Percentiles rank a stretch among this genome's conserved stretches.
Conservation (phyloP, 2,888 invertebrate genomes). For the Exephanes ischioxanthus region DNA sequence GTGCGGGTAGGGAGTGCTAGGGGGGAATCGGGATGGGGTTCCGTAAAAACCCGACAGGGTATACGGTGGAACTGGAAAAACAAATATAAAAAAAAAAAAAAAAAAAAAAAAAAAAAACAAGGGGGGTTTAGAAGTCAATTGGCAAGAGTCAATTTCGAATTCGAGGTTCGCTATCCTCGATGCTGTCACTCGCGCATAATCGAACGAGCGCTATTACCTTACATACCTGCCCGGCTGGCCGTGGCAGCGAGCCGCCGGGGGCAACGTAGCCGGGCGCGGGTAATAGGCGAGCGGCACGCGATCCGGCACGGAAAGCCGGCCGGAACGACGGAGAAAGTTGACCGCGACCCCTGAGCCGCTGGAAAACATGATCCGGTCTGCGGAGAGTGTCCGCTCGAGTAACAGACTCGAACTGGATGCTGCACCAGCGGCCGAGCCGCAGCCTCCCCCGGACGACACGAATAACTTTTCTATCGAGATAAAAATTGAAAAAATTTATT, state of each 20-base stretch:
- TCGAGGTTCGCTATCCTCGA: conserved; percentile 30
- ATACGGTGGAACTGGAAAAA: too few relatives aligned
- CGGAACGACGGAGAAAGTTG: conserved; percentile 81
- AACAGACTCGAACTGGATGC: not conserved
- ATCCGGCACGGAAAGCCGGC: conserved; percentile 70
- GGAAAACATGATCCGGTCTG: conserved; percentile 60
- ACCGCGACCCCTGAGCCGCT: conserved; percentile 78
- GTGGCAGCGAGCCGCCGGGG: conserved; percentile 54
- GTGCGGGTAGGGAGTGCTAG: too few relatives aligned
- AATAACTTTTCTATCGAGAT: conserved; percentile 32
- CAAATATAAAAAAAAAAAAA: too few relatives aligned
- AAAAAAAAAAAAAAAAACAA: too few relatives aligned
- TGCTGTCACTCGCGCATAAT: conserved; percentile 65
- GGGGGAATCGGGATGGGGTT: too few relatives aligned
- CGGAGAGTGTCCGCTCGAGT: conserved; percentile 35
- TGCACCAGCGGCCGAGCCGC: not conserved
- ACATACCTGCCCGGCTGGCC: conserved; percentile 48
- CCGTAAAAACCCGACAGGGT: too few relatives aligned
- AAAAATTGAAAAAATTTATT: not conserved
- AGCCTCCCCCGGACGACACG: not conserved
- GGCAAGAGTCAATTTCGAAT: not conserved
- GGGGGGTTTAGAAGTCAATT: not conserved
- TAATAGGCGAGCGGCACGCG: conserved; percentile 74
- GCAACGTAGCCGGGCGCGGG: conserved; percentile 49
- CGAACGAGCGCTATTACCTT: conserved; percentile 59